These are phyloP conservation scores for Pelobates fuscus DNA, from an alignment of 2,113 vertebrate species.

Conservation along the genomic window DNA sequence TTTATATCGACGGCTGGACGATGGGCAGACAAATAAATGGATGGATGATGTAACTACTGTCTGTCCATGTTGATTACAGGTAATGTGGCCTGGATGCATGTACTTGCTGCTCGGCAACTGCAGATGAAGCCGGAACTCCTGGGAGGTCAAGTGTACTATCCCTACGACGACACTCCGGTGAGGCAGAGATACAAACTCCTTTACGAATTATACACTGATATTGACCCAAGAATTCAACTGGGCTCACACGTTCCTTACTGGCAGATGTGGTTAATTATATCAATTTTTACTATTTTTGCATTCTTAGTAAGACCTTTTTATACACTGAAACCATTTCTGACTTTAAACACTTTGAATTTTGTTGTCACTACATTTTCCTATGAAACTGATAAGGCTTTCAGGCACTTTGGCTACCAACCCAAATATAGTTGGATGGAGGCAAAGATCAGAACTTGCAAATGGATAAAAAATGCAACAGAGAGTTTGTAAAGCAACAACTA, in stretches of 20 bases:
- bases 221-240: conserved; percentile 31
- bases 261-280: conserved; percentile 55
- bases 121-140: conserved; percentile 50
- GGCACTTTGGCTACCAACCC: conserved; percentile 56
- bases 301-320: conserved; percentile 50
- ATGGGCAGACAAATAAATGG: no score
- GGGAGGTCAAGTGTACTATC: conserved; percentile 50
- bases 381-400: conserved; percentile 57
- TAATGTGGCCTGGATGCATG: conserved; percentile 56
- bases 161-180: conserved; percentile 48
- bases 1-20: no score
- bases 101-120: conserved; percentile 54
- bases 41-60: no score
- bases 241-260: conserved; percentile 56
- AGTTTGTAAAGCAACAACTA: no score
- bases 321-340: conserved; percentile 51
- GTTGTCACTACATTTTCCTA: conserved; percentile 48
- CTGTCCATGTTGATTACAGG: no score
- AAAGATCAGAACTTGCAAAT: conserved; percentile 51
- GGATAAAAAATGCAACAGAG: conserved; percentile 41
- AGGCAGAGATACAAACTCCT: conserved; percentile 19
- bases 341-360: conserved; percentile 35
- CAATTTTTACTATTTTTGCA: conserved; percentile 33
- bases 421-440: conserved; percentile 54
- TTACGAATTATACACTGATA: conserved; percentile 40